These are phyloP conservation scores for Columbina picui DNA, from an alignment of 2,113 vertebrate species.

Conservation along the genomic window DNA sequence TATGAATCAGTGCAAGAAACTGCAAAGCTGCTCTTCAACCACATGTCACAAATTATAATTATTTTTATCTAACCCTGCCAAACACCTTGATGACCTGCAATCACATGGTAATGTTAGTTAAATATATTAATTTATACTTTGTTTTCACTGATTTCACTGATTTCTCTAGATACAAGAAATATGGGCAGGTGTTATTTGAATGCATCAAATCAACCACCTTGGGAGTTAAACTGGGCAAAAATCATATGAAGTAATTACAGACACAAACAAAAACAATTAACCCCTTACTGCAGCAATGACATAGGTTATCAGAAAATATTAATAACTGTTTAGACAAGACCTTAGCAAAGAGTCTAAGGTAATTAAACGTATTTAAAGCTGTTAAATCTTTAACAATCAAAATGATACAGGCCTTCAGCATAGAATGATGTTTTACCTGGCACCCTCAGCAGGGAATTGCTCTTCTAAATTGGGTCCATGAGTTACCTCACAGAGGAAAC, in stretches of 20 bases:
- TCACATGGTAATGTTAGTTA: neutral
- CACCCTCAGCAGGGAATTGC: neutral
- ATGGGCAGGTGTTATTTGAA: neutral
- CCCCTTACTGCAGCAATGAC: neutral
- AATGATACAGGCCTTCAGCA: neutral
- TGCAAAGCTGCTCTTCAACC: neutral
- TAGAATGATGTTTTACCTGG: fast-evolving
- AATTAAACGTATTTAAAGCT: neutral
- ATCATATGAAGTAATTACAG: neutral
- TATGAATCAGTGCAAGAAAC: neutral
- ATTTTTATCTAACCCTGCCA: neutral
- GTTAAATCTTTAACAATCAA: neutral
- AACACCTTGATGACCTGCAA: neutral
- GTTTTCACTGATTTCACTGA: neutral
- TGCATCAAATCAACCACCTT: neutral
- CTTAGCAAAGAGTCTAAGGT: neutral
- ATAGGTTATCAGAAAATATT: neutral
- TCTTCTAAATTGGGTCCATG: neutral
- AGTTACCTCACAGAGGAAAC: neutral
- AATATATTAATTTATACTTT: neutral
- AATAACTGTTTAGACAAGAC: neutral
- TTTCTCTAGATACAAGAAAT: neutral
- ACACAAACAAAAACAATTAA: neutral
- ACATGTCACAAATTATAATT: neutral
- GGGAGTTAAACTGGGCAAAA: neutral